Conservation (phyloP, 2,113 vertebrate species). For the Dasypus novemcinctus region DNA sequence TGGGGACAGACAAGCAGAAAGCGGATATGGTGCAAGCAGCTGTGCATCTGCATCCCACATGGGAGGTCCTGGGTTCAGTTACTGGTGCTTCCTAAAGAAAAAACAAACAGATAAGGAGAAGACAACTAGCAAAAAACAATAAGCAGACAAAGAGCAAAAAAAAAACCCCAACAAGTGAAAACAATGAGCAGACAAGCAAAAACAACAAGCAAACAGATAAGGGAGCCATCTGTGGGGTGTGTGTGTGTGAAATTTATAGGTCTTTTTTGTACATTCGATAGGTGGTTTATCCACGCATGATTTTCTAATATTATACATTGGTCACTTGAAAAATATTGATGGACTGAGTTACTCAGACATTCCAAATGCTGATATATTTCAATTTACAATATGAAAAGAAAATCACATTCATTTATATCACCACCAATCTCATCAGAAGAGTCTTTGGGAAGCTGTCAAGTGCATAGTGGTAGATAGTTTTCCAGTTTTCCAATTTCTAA, state of each 20-base stretch:
- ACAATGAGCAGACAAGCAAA: too few relatives aligned
- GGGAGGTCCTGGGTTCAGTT: too few relatives aligned
- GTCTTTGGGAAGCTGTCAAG: neutral
- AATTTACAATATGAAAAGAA: neutral
- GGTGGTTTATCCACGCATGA: neutral
- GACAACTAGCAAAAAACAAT: too few relatives aligned
- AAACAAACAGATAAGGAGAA: too few relatives aligned
- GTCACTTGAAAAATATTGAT: neutral
- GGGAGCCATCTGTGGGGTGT: too few relatives aligned
- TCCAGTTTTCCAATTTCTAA: neutral
- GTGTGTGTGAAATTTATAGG: neutral
- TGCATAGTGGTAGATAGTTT: neutral
- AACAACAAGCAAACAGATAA: too few relatives aligned
- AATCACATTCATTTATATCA: neutral
- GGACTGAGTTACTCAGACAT: neutral
- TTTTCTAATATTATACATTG: neutral
- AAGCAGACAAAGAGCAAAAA: too few relatives aligned
- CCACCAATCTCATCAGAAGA: neutral
- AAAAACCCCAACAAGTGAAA: too few relatives aligned
- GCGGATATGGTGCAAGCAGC: too few relatives aligned
- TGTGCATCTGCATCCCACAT: too few relatives aligned
- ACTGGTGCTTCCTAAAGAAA: too few relatives aligned
- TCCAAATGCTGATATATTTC: neutral
- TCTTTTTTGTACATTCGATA: neutral
- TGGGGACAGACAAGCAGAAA: too few relatives aligned